Evolutionary conservation across 1,140 invertebrate species (phyloP).

Genomic region (Drosophila auraria): DNA sequence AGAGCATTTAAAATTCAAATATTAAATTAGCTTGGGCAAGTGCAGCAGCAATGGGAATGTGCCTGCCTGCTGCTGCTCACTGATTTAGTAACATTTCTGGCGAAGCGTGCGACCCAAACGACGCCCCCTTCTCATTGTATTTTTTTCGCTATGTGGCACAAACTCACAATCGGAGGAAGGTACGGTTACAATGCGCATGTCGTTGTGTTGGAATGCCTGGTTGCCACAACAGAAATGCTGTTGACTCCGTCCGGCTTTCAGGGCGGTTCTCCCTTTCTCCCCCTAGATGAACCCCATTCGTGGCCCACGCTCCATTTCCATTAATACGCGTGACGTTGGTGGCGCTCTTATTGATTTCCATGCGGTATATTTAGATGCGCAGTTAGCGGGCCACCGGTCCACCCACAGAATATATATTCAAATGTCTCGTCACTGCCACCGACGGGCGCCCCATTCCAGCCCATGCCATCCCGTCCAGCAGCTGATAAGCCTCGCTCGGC

Average conservation of each 20-base stretch:
- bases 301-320: conserved; percentile 61
- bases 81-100: conserved; percentile 59
- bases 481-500: conserved; percentile 62
- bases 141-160: conserved; percentile 42
- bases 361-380: conserved; percentile 77
- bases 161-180: conserved; percentile 19
- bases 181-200: conserved; percentile 68
- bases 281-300: conserved; percentile 10
- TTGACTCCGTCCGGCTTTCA: conserved; percentile 61
- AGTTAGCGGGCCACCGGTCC: conserved; percentile 46
- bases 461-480: conserved; percentile 10
- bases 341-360: conserved; percentile 65
- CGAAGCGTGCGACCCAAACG: conserved; percentile 76
- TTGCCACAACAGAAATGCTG: conserved; percentile 77
- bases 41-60: conserved; percentile 35
- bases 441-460: conserved; percentile 1
- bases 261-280: conserved; percentile 9
- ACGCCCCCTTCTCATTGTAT: conserved; percentile 57
- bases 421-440: conserved; percentile 20
- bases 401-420: conserved; percentile 24
- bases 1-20: conserved; percentile 60
- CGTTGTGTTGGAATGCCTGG: conserved; percentile 68
- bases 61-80: conserved; percentile 17
- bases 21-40: conserved; percentile 36
- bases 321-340: conserved; percentile 69